Evolutionary conservation across 2,113 vertebrate genomes (phyloP).

Genomic region (Nothobranchius furzeri): DNA sequence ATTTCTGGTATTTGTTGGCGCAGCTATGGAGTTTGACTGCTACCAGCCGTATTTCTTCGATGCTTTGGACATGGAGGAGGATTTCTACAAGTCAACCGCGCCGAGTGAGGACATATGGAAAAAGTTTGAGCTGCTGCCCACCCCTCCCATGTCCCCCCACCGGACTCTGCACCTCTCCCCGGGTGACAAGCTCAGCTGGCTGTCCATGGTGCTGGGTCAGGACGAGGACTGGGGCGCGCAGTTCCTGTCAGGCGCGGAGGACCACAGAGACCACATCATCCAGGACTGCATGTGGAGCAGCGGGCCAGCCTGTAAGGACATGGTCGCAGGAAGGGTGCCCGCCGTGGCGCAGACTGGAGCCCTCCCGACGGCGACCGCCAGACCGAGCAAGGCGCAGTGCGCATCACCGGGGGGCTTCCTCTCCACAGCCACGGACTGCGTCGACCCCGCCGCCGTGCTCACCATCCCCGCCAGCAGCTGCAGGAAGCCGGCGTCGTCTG

Average conservation of each 20-base stretch:
- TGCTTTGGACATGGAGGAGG: slow-evolving; percentile 86
- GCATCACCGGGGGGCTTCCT: slow-evolving; percentile 66
- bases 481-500: slow-evolving; percentile 88
- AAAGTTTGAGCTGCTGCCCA: slow-evolving; percentile 95
- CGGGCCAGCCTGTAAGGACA: slow-evolving; percentile 89
- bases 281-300: slow-evolving; percentile 98
- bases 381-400: slow-evolving; percentile 65
- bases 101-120: slow-evolving; percentile 98
- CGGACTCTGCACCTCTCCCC: slow-evolving; percentile 65
- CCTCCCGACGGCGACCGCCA: slow-evolving; percentile 43
- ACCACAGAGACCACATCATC: slow-evolving; percentile 89
- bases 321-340: slow-evolving; percentile 80
- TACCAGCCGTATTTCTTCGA: slow-evolving; percentile 91
- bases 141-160: slow-evolving; percentile 86
- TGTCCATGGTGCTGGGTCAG: slow-evolving; percentile 74
- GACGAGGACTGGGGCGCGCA: slow-evolving; percentile 83
- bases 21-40: slow-evolving; percentile 86
- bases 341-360: slow-evolving; percentile 30
- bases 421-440: slow-evolving; percentile 78
- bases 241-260: slow-evolving; percentile 75
- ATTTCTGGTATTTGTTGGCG: slow-evolving; percentile 18
- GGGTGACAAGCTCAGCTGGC: slow-evolving; percentile 78
- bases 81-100: slow-evolving; percentile 91
- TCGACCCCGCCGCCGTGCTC: slow-evolving; percentile 87
- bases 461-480: slow-evolving; percentile 81